Evolutionary conservation across 2,113 vertebrate genomes (phyloP).

Genomic region (Zonotrichia leucophrys): DNA sequence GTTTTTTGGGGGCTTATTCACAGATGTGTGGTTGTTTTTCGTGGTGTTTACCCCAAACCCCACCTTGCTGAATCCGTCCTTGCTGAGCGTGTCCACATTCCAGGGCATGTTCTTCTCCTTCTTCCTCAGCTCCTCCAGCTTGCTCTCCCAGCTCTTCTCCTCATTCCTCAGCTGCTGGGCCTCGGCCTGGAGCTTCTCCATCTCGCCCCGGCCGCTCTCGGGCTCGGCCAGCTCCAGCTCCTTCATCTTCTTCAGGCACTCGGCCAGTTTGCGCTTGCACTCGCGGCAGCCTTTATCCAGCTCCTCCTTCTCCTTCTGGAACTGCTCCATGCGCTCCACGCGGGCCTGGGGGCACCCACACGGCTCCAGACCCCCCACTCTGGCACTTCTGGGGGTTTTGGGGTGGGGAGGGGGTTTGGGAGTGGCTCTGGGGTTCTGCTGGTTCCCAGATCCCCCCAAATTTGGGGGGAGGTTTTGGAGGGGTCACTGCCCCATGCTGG

Average conservation of each 20-base stretch:
- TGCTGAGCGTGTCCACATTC: constrained; percentile 91
- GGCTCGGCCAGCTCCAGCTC: constrained; percentile 62
- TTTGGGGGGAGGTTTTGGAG: too few species aligned
- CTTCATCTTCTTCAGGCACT: constrained; percentile 76
- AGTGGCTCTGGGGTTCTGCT: too few species aligned
- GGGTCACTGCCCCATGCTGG: too few species aligned
- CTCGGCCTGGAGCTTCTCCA: constrained; percentile 73
- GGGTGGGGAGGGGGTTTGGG: too few species aligned
- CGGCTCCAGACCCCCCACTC: too few species aligned
- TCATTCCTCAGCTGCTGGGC: constrained; percentile 81
- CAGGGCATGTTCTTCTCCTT: constrained; percentile 88
- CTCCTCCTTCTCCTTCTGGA: constrained; percentile 86
- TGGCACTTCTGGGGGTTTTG: too few species aligned
- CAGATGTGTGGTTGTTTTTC: too few species aligned
- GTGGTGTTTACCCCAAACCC: neutral
- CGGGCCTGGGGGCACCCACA: constrained; percentile 62
- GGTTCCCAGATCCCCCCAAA: too few species aligned
- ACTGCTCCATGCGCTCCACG: constrained; percentile 86
- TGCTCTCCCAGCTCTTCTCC: constrained; percentile 77
- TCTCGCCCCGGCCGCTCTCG: constrained; percentile 54
- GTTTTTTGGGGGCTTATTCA: too few species aligned
- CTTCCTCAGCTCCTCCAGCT: constrained; percentile 76
- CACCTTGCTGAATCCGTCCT: constrained; percentile 92
- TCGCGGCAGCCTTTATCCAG: constrained; percentile 77
- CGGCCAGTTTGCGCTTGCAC: constrained; percentile 73